These are phyloP conservation scores for Orestias chungarensis DNA, from an alignment of 2,797 vertebrate species.

Conservation along the genomic window DNA sequence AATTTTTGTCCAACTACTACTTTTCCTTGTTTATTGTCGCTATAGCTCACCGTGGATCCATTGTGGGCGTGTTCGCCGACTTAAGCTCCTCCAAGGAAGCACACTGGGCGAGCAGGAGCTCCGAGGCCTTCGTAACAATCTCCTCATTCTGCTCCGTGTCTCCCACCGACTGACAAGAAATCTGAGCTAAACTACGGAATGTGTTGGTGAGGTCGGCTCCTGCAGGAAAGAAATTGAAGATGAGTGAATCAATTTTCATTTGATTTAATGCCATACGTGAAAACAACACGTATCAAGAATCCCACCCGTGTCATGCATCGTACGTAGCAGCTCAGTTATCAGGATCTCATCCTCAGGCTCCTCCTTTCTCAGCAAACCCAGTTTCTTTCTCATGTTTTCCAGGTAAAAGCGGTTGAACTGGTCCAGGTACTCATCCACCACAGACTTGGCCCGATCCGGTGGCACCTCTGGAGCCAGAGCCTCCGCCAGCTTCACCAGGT, in stretches of 20 bases:
- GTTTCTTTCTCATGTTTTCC: constrained; percentile 91
- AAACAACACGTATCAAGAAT: neutral
- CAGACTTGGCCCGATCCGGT: constrained; percentile 75
- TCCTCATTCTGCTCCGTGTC: constrained; percentile 59
- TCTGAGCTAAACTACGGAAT: constrained; percentile 87
- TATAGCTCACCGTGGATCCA: constrained; percentile 89
- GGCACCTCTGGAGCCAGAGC: constrained; percentile 91
- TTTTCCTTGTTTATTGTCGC: neutral
- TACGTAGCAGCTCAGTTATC: constrained; percentile 87
- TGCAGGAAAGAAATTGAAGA: constrained; percentile 44
- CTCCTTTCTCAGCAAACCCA: constrained; percentile 85
- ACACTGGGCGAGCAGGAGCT: constrained; percentile 86
- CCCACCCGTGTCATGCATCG: constrained; percentile 89
- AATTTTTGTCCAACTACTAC: neutral
- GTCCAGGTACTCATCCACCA: constrained; percentile 85
- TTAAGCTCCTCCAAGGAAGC: constrained; percentile 91
- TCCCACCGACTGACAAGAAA: constrained; percentile 69
- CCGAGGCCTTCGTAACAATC: constrained; percentile 56
- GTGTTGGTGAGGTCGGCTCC: constrained; percentile 96
- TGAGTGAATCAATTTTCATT: neutral
- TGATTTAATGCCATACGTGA: neutral
- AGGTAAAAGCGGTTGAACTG: constrained; percentile 89
- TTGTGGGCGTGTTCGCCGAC: constrained; percentile 87
- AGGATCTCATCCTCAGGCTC: constrained; percentile 86
- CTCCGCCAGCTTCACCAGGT: constrained; percentile 91